Percentiles rank a stretch among this genome's conserved stretches.
Evolutionary conservation across 2,888 invertebrate species (phyloP).

Genomic region (Spodoptera picta): DNA sequence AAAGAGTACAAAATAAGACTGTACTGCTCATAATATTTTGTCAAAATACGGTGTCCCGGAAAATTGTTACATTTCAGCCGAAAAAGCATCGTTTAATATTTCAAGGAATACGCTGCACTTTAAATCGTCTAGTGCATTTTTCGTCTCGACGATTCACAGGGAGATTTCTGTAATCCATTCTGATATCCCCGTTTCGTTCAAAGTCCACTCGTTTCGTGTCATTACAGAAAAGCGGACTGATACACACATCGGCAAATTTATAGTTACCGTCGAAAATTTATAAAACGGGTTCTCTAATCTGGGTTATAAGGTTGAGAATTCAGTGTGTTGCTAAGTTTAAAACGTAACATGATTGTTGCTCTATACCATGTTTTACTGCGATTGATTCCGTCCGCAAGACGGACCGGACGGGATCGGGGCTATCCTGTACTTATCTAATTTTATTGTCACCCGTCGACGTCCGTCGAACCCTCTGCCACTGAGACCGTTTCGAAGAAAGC

Average conservation of each 20-base stretch:
- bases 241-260: conserved; percentile 70
- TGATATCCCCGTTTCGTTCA: conserved; percentile 79
- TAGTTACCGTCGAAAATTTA: conserved; percentile 18
- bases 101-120: conserved; percentile 45
- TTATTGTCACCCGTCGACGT: conserved; percentile 85
- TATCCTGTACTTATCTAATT: conserved; percentile 88
- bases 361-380: conserved; percentile 84
- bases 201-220: conserved; percentile 83
- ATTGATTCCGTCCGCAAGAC: conserved; percentile 86
- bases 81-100: conserved; percentile 45
- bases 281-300: conserved; percentile 34
- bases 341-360: conserved; percentile 56
- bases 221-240: conserved; percentile 81
- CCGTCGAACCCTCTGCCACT: conserved; percentile 75
- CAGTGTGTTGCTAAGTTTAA: conserved; percentile 36
- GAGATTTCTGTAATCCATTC: conserved; percentile 77
- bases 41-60: conserved; percentile 3
- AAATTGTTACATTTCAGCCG: conserved; percentile 10
- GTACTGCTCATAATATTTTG: background rate
- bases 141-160: conserved; percentile 64
- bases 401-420: conserved; percentile 76
- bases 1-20: background rate
- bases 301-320: conserved; percentile 64
- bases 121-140: conserved; percentile 61
- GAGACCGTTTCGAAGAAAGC: conserved; percentile 72